These are phyloP conservation scores for Plebejus anna DNA, from an alignment of 2,888 invertebrate species.

Conservation along the genomic window DNA sequence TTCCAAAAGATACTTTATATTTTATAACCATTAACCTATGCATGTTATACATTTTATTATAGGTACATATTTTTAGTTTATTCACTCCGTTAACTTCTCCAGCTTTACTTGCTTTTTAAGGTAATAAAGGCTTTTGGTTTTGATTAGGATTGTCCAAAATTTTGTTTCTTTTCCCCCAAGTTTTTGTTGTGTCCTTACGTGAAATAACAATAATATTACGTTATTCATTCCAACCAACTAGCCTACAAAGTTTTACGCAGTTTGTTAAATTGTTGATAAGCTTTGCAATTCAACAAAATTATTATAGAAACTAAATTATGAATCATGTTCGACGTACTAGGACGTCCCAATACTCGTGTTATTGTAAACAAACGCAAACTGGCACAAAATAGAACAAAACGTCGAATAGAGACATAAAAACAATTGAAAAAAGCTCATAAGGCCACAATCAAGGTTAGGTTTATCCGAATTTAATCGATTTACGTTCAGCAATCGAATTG, in stretches of 20 bases:
- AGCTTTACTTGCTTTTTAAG: too few species aligned
- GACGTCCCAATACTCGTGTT: not conserved
- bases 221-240: not conserved
- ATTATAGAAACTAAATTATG: not conserved
- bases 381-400: not conserved
- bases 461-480: conserved; percentile 30
- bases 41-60: too few species aligned
- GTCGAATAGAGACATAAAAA: conserved; percentile 14
- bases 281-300: not conserved
- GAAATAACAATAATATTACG: too few species aligned
- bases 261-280: not conserved
- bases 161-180: too few species aligned
- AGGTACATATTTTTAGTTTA: too few species aligned
- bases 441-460: conserved; percentile 30
- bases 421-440: conserved; percentile 21
- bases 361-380: not conserved
- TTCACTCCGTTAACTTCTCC: too few species aligned
- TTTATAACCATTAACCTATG: too few species aligned
- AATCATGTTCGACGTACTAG: not conserved
- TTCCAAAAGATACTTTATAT: too few species aligned
- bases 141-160: too few species aligned
- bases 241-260: not conserved
- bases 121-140: too few species aligned
- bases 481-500: conserved; percentile 26
- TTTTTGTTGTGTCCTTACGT: too few species aligned